These are phyloP conservation scores for Thysanoteuthis rhombus DNA, from an alignment of 2,888 invertebrate species.

Conservation along the genomic window DNA sequence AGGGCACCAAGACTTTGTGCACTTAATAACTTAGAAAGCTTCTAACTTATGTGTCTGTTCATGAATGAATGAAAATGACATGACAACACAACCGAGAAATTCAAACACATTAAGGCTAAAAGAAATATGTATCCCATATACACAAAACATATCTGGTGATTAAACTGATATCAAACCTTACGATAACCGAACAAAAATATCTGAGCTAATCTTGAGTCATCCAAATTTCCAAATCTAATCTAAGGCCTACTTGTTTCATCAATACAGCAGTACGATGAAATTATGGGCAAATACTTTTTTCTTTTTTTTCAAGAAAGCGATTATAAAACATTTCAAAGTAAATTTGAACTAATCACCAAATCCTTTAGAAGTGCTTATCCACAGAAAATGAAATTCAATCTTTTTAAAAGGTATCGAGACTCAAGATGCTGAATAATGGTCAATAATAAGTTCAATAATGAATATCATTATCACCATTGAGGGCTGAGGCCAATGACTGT, in stretches of 20 bases:
- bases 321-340: neutral
- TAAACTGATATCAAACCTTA: neutral
- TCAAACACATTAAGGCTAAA: too few species aligned
- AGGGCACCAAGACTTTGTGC: too few species aligned
- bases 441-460: neutral
- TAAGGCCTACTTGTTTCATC: neutral
- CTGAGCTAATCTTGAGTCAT: neutral
- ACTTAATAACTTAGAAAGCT: too few species aligned
- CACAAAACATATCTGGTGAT: neutral
- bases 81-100: too few species aligned
- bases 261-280: neutral
- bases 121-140: neutral
- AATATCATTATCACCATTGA: neutral
- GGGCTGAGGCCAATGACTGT: neutral
- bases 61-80: too few species aligned
- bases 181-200: neutral
- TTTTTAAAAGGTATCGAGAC: neutral
- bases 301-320: too few species aligned
- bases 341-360: neutral
- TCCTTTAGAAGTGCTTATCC: accelerated
- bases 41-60: too few species aligned
- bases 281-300: neutral
- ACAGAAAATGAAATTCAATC: neutral
- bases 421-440: neutral
- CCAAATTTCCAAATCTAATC: neutral